Evolutionary conservation across 2,113 vertebrate species (phyloP), one percentile per base, ranked within the genome.

Genomic region (Larimichthys crocea): DNA sequence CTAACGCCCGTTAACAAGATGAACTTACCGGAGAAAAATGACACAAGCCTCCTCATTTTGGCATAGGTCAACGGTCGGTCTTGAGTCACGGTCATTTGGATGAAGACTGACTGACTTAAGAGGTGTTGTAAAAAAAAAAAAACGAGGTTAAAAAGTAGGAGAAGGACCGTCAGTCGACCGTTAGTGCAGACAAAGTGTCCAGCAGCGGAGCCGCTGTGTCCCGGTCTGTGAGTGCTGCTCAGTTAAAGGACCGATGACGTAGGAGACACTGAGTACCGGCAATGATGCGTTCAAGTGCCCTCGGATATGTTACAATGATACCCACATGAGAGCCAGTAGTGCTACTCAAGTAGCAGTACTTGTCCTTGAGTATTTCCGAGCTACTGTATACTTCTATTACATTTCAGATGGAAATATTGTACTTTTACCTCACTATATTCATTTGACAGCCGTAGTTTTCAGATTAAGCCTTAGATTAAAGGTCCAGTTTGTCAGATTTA

Each of bases 31-130:
- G 95, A 91, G 55, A 96, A 89, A 88, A 93, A 94, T 0, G 92
- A 91, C 63, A 94, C 82, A 16, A 96, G 65, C 12, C 92, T 86
- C 53, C 90, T 94, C 93, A 95, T 95, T 86, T 92, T 95, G 60
- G 89, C 74, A 24, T 95, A 91, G 5, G 94, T 94, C 64, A 95
- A 71, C 4, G 88, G 88, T 65, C 62, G 80, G 9, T 89, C 75
- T 15, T 87, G 86, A 50, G 81, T 93, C 74, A 94, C 85, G 0
- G 90, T 91, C 93, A 95, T 94, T 16, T 82, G 74, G 44, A 69
- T 20, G 11, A 63, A 72, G 14, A 61, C 1, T 49, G 16, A 53
- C 14, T 17, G 24, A 9, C 10, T n/a, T 9, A 10, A 14, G 4
- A 20, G 17, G 22, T 17, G 14, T 24, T n/a, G 2, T 20, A 12